Conservation (phyloP, 2,797 vertebrate species). For the Tadarida brasiliensis region DNA sequence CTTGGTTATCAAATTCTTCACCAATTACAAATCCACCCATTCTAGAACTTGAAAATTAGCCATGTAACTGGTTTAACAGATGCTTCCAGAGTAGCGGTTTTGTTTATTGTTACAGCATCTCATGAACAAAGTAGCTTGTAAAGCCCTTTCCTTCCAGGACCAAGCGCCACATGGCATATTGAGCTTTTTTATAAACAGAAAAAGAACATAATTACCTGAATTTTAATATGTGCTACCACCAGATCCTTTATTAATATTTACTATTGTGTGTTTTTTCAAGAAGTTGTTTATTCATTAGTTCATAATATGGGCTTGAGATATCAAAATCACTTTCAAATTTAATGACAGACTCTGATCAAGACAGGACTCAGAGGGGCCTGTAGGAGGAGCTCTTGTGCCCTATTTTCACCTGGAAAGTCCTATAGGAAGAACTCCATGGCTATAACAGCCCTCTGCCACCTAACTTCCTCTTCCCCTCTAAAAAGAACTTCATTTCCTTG, state of each 20-base stretch:
- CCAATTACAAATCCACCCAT: slow-evolving; percentile 13
- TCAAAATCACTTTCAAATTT: not conserved
- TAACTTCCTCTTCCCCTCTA: not conserved
- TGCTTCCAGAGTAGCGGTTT: slow-evolving; percentile 57
- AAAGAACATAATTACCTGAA: slow-evolving; percentile 50
- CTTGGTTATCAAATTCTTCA: slow-evolving; percentile 32
- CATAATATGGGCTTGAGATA: slow-evolving; percentile 3
- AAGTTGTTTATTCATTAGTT: slow-evolving; percentile 39
- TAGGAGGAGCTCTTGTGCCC: not conserved
- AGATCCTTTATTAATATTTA: slow-evolving; percentile 25
- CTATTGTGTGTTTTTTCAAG: not conserved
- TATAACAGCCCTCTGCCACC: not conserved
- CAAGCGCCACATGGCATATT: not conserved
- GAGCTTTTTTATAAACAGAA: slow-evolving; percentile 5
- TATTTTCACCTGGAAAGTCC: not conserved
- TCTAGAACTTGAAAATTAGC: slow-evolving; percentile 62
- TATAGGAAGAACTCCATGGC: not conserved
- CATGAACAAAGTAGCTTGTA: slow-evolving; percentile 31
- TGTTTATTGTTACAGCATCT: slow-evolving; percentile 47
- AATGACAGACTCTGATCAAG: not conserved
- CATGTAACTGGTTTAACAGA: slow-evolving; percentile 49
- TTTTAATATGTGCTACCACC: not conserved
- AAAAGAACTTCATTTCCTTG: not conserved
- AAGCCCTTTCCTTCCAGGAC: slow-evolving; percentile 41
- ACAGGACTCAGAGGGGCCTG: not conserved